These are phyloP conservation scores for Tridacna crocea DNA, from an alignment of 2,888 invertebrate genomes.

Conservation along the genomic window DNA sequence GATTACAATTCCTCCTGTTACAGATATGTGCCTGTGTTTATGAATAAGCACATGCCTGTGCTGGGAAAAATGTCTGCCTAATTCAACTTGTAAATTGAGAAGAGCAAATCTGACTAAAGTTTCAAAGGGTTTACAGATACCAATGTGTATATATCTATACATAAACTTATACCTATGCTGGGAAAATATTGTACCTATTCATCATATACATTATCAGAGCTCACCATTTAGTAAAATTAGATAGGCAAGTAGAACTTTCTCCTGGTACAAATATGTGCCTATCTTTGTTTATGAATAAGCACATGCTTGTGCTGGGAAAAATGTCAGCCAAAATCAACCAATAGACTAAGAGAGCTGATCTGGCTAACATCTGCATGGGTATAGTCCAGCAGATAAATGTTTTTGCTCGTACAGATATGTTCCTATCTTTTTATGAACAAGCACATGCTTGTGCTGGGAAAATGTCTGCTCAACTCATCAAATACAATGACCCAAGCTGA, in stretches of 20 bases:
- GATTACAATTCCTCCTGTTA: background rate
- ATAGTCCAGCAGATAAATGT: background rate
- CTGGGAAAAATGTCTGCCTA: slow-evolving; percentile 9
- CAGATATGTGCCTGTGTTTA: background rate
- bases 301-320: slow-evolving; percentile 49
- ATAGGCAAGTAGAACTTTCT: too few species aligned
- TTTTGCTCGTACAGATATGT: slow-evolving; percentile 20
- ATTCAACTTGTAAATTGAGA: background rate
- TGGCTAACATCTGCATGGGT: background rate
- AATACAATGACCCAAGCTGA: too few species aligned
- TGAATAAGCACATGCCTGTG: slow-evolving; percentile 27
- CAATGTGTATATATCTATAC: too few species aligned
- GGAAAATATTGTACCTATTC: too few species aligned
- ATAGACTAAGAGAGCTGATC: too few species aligned
- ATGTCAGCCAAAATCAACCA: background rate
- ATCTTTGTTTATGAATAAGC: slow-evolving; percentile 17
- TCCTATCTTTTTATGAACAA: slow-evolving; percentile 15
- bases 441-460: slow-evolving; percentile 48
- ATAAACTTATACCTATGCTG: too few species aligned
- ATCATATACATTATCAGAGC: too few species aligned
- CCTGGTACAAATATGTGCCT: slow-evolving; percentile 21
- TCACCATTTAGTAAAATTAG: too few species aligned
- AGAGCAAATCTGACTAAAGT: too few species aligned
- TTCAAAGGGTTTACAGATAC: too few species aligned
- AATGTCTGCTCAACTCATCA: background rate